Evolutionary conservation across 2,113 vertebrate species (phyloP), one percentile per base, ranked within the genome.

Genomic region (Erythrolamprus reginae): DNA sequence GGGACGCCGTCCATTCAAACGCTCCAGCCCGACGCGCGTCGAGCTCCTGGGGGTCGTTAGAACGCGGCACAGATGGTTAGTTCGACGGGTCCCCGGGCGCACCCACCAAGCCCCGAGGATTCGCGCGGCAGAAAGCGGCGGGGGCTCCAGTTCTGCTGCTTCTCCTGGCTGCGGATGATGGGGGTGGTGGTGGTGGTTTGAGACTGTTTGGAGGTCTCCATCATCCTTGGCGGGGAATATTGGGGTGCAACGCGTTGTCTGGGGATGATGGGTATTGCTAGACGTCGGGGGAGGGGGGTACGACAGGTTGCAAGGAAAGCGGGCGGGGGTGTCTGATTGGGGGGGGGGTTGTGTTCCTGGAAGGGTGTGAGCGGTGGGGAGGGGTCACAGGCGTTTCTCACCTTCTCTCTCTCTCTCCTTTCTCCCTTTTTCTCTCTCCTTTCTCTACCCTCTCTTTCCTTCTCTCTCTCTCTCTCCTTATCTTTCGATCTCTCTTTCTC

Each of bases 401-500:
- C n/a, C n/a, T n/a, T n/a, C n/a, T n/a, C n/a, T 5, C 50, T 86
- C 82, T n/a, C 28, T 89, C 51, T n/a, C 90, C 45, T 95, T 87
- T 94, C 61, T n/a, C 90, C 70, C 55, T 55, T 10, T 50, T 10
- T 53, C 52, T 56, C 21, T 55, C 19, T 5, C n/a, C n/a, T n/a
- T n/a, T n/a, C n/a, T n/a, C n/a, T n/a, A n/a, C n/a, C n/a, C 50
- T 86, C 82, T n/a, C 28, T 89, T 51, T 89, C 45, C 95, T 87
- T 94, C 61, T n/a, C 90, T 82, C 55, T 55, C 48, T 50, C 48
- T 53, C 52, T 56, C 21, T 55, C 19, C 17, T 5, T 47, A n/a
- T 86, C 82, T n/a, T 24, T 89, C 51, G 89, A 42, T 95, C 87
- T 94, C 61, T n/a, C 90, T 82, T 24, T 55, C 48, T 50, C 48